These are phyloP conservation scores for Labeo catla DNA, from an alignment of 2,113 vertebrate species.

Conservation along the genomic window DNA sequence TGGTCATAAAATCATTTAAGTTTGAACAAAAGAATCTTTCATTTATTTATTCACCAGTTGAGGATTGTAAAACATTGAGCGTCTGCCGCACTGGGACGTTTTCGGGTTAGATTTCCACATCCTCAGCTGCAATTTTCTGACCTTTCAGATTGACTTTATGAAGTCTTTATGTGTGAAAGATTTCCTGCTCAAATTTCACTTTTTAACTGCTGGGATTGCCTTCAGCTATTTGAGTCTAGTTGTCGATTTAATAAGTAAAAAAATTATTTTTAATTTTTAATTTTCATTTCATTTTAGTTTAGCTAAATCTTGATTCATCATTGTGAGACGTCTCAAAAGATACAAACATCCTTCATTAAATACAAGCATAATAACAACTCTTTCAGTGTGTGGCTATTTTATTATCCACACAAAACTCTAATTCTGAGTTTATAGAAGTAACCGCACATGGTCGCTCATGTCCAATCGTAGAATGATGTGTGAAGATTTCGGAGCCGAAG, in stretches of 20 bases:
- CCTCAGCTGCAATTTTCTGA: not conserved
- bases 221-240: not conserved
- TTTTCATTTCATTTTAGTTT: not conserved
- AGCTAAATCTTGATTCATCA: not conserved
- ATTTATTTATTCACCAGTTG: constrained; percentile 49
- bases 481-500: not conserved
- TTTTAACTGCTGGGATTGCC: not conserved
- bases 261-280: rapidly evolving
- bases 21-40: constrained; percentile 49
- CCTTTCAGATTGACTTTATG: constrained; percentile 3
- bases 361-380: not conserved
- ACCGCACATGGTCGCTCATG: not conserved
- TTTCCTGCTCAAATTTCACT: not conserved
- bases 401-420: not conserved
- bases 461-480: not conserved
- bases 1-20: constrained; percentile 49
- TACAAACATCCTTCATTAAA: not conserved
- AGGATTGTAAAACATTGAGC: constrained; percentile 43
- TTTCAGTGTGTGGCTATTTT: not conserved
- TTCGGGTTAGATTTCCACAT: not conserved
- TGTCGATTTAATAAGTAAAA: not conserved
- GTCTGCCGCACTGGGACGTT: not conserved
- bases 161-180: not conserved
- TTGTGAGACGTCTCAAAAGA: no score
- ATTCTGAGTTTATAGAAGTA: not conserved